These are phyloP conservation scores for Branchellion lobata DNA, from an alignment of 2,888 invertebrate species.

Conservation along the genomic window DNA sequence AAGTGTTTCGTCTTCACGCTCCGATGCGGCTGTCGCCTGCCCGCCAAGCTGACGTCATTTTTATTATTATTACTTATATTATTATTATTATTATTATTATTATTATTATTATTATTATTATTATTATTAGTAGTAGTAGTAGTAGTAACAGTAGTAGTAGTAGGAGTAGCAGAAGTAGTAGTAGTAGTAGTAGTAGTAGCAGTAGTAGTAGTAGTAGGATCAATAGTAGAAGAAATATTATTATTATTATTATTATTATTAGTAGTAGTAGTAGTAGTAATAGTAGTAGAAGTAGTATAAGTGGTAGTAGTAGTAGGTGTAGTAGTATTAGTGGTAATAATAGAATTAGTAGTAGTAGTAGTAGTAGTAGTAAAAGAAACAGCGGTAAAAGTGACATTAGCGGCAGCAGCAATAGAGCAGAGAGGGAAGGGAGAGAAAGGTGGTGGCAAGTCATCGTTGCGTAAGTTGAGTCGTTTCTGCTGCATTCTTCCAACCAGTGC, in stretches of 20 bases:
- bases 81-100: conserved; percentile 18
- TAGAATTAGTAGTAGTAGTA: conserved; percentile 1
- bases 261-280: conserved; percentile 2
- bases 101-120: conserved; percentile 39
- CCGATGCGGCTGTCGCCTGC: neutral
- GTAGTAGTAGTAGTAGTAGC: no score
- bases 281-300: conserved; percentile 10
- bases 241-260: conserved; percentile 11
- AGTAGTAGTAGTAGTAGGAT: no score
- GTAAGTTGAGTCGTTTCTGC: no score
- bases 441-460: no score
- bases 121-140: conserved; percentile 37
- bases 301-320: conserved; percentile 9
- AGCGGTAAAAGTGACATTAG: no score
- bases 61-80: conserved; percentile 27
- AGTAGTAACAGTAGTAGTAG: conserved; percentile 24
- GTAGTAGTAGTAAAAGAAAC: neutral
- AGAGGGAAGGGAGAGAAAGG: no score
- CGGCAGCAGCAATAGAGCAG: no score
- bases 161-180: neutral
- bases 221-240: neutral
- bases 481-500: no score
- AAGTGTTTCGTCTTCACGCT: neutral
- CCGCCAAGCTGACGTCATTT: neutral
- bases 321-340: neutral